These are phyloP conservation scores for Danio aesculapii DNA, from an alignment of 2,797 vertebrate species.

Conservation along the genomic window DNA sequence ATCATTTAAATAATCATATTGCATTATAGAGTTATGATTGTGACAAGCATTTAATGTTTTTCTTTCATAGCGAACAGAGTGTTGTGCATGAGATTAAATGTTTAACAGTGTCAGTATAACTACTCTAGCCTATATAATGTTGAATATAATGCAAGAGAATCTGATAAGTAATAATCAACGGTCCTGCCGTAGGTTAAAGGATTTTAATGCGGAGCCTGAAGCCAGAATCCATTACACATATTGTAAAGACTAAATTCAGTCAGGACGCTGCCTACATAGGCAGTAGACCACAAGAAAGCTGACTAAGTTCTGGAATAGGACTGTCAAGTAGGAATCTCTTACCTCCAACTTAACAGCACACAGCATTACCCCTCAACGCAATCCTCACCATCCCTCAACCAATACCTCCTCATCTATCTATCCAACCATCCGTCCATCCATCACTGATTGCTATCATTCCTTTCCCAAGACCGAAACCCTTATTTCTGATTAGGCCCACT, in stretches of 20 bases:
- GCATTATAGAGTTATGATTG: too few species aligned
- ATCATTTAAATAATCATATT: too few species aligned
- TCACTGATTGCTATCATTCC: conserved; percentile 14
- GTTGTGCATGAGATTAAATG: too few species aligned
- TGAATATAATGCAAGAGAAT: too few species aligned
- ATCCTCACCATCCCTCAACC: conserved; percentile 20
- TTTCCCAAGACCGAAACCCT: conserved; percentile 17
- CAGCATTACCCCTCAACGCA: conserved; percentile 11
- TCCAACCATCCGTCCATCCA: conserved; percentile 25
- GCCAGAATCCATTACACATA: too few species aligned
- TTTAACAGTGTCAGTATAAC: too few species aligned
- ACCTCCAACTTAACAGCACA: not conserved
- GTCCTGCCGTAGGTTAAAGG: too few species aligned
- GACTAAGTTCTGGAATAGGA: not conserved
- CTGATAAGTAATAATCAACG: too few species aligned
- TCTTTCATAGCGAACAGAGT: too few species aligned
- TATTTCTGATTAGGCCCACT: conserved; percentile 39
- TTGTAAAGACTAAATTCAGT: not conserved
- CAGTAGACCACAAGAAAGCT: not conserved
- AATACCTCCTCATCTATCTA: conserved; percentile 7
- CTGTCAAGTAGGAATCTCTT: conserved; percentile 4
- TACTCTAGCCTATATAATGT: too few species aligned
- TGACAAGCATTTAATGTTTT: too few species aligned
- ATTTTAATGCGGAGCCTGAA: too few species aligned
- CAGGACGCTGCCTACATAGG: not conserved